Conservation (phyloP, 2,113 vertebrate genomes). For the Miniopterus natalensis region DNA sequence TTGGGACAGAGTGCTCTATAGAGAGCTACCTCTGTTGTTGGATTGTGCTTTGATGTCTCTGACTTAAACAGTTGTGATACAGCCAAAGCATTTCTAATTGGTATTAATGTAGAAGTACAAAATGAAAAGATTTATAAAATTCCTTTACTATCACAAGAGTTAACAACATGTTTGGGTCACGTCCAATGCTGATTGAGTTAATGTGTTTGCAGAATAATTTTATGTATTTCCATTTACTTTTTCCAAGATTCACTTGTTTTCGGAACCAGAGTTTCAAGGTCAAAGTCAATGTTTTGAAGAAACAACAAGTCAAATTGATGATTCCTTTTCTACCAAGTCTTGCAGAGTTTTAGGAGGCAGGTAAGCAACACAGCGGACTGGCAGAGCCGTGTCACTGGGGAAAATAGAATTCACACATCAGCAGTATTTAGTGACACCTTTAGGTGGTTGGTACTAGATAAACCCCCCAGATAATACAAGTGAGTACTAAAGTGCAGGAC, state of each 20-base stretch:
- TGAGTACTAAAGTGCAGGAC: not conserved
- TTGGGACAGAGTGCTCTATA: not conserved
- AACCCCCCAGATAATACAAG: not conserved
- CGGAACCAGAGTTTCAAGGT: constrained; percentile 94
- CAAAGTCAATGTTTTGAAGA: constrained; percentile 89
- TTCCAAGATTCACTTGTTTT: constrained; percentile 95
- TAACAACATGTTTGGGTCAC: constrained; percentile 37
- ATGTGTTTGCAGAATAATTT: constrained; percentile 67
- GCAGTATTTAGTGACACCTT: not conserved
- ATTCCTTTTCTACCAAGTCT: constrained; percentile 92
- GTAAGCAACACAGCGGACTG: constrained; percentile 84
- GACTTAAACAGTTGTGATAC: not conserved
- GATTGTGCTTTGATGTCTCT: constrained; percentile 66
- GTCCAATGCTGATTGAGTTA: not conserved
- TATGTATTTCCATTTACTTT: constrained; percentile 71
- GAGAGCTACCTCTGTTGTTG: constrained; percentile 10
- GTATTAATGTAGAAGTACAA: constrained; percentile 33
- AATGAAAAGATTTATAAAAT: constrained; percentile 58
- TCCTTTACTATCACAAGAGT: constrained; percentile 33
- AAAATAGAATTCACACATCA: not conserved
- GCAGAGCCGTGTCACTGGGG: not conserved
- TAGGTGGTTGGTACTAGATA: not conserved
- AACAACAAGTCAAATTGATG: constrained; percentile 88
- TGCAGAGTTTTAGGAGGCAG: constrained; percentile 95
- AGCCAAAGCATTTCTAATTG: constrained; percentile 56